Evolutionary conservation across 2,113 vertebrate species (phyloP), one percentile per base, ranked within the genome.

Genomic region (Scatophagus argus): DNA sequence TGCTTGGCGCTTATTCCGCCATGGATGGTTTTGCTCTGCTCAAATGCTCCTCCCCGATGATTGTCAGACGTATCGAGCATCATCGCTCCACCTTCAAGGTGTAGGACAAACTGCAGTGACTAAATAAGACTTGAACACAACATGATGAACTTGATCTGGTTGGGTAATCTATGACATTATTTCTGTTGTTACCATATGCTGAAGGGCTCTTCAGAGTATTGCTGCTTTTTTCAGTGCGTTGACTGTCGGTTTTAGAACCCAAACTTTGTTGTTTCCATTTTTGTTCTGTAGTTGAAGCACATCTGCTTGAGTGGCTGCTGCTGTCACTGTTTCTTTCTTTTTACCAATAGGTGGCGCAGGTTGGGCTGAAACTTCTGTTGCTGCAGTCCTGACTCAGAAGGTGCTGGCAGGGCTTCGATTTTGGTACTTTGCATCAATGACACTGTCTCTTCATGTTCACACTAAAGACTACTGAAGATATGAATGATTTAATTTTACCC

Each of bases 281-380:
- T 2, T 13, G 12, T 27, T 13, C 44, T 21, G 8, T 32, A 34
- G 23, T 17, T 54, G 39, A 34, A 49, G 47, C 25, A 19, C 11
- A 49, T 23, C n/a, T 44, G 54, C 17, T 5, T 34, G 4, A 64
- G 3, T 8, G 1, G 19, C 11, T 7, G 32, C 17, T 66, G 44
- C 13, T 11, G 21, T 72, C 38, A 1, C 13, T 46, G 6, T 39
- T 72, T 38, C 21, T 36, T 11, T 46, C 6, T 39, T 72, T 38
- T 23, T 36, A 6, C 47, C 87, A 79, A 1, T 46, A 87, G 81
- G 64, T 32, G 88, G 87, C 2, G 65, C 39, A 3, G 3, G 29
- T 79, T 61, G 16, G 7, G 39, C 16, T 29, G 6, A 71, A 55
- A 75, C 23, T 21, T 46, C 1, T 11, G 19, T 0, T 66, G 27